These are phyloP conservation scores for Psittacula cyanocephala DNA, from an alignment of 2,113 vertebrate genomes.

Conservation along the genomic window DNA sequence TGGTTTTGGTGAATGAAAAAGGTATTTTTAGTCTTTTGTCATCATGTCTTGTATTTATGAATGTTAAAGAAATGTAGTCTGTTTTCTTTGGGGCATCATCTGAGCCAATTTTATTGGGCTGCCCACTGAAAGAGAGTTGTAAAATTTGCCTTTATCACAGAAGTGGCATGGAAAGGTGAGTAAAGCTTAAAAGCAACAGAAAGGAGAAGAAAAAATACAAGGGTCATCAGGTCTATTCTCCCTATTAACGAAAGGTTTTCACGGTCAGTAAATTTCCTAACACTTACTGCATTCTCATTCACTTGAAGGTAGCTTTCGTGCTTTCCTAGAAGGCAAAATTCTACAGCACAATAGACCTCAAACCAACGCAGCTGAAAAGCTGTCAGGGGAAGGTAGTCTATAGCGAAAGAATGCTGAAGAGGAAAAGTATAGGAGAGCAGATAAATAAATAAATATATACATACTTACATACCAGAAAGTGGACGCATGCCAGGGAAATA, in stretches of 20 bases:
- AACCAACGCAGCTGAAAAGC: background rate
- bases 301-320: background rate
- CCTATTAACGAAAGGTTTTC: slow-evolving; percentile 4
- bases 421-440: background rate
- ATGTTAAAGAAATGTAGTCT: background rate
- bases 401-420: background rate
- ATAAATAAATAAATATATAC: slow-evolving; percentile 27
- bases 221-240: slow-evolving; percentile 10
- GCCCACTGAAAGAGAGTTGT: background rate
- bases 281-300: background rate
- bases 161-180: background rate
- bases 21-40: background rate
- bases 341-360: background rate
- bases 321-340: slow-evolving; percentile 15
- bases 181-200: background rate
- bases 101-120: background rate
- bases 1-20: background rate
- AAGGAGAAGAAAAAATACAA: background rate
- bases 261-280: slow-evolving; percentile 41
- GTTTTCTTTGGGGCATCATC: background rate
- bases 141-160: slow-evolving; percentile 6
- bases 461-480: background rate
- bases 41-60: background rate
- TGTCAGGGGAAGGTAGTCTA: background rate
- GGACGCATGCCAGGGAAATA: background rate